Base-by-base conservation (phyloP, 2,888 invertebrate species). In the Euclidia mi region DNA sequence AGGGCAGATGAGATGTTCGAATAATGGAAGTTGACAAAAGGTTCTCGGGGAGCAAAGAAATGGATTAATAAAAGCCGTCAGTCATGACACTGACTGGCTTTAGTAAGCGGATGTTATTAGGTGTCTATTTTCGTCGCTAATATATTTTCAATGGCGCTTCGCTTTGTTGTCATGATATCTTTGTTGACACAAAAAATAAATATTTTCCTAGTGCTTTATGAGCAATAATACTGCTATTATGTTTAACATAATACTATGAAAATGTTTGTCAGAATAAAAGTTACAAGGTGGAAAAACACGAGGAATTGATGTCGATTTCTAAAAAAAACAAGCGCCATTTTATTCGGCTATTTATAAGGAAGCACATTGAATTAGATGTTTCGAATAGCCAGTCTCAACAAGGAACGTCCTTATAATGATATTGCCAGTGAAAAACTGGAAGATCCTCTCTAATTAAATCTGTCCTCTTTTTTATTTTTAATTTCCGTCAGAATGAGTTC, bases 371-470 rank as follows among this genome's bases (percentile, higher is more conserved):
- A 56, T 60, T n/a, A 59, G 71, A 68, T 55, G 51, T 52, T 62
- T 58, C 37, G 43, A 66, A 71, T 65, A 50, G n/a, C 43, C 40
- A 25, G 18, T 47, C 34, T 58, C 50, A 46, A 69, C 56, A 59
- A 38, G 55, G 56, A 75, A 53, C 45, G 59, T 61, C 42, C 67
- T 64, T 68, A 56, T 66, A 72, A 75, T 69, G 52, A 75, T 76
- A 76, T 74, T 79, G 72, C 56, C 59, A 60, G 34, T 53, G 42
- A 71, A 68, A n/a, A 68, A 63, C 61, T 57, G 66, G 62, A 12
- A 77, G 68, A 77, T 76, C 51, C 52, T 56, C 65, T 76, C 75
- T 82, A 81, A 83, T 84, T 82, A 80, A 82, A 82, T 81, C 60
- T 78, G 79, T 75, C 50, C 56, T 71, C 14, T 70, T 62, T 20